Evolutionary conservation across 2,113 vertebrate genomes (phyloP).

Genomic region (Ramphastos sulfuratus): DNA sequence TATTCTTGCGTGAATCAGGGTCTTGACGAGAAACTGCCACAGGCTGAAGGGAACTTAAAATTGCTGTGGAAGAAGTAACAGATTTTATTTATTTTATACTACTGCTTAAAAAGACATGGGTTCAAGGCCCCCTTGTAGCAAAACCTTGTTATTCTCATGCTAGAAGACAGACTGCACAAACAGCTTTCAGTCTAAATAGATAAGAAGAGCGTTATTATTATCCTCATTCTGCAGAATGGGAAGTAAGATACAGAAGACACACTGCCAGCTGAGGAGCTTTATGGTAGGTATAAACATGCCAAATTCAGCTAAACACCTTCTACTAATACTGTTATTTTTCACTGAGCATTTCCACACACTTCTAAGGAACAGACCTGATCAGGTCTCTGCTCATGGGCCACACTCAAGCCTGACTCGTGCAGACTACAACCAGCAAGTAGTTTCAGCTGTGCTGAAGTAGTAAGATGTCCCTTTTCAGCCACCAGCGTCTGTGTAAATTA

Average conservation of each 20-base stretch:
- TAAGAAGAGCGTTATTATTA: background rate
- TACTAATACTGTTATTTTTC: background rate
- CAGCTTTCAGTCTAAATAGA: background rate
- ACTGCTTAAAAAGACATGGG: background rate
- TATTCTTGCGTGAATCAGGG: slow-evolving; percentile 92
- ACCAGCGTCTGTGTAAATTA: background rate
- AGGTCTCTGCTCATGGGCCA: background rate
- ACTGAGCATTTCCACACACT: background rate
- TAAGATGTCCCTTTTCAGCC: background rate
- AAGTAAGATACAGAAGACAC: background rate
- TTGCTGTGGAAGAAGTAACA: slow-evolving; percentile 3
- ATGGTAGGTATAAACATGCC: background rate
- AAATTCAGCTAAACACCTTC: background rate
- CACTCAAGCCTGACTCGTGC: background rate
- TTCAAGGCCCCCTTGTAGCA: background rate
- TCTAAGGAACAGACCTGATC: background rate
- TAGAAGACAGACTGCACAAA: background rate
- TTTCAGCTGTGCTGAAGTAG: background rate
- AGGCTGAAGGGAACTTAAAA: slow-evolving; percentile 86
- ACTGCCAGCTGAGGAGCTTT: background rate
- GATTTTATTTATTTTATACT: background rate
- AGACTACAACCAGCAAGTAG: background rate
- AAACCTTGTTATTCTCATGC: background rate
- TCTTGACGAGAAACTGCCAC: slow-evolving; percentile 91
- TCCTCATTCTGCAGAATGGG: background rate